Conservation (phyloP, 92 coral and sea anemone genomes). For the Porites rus region DNA sequence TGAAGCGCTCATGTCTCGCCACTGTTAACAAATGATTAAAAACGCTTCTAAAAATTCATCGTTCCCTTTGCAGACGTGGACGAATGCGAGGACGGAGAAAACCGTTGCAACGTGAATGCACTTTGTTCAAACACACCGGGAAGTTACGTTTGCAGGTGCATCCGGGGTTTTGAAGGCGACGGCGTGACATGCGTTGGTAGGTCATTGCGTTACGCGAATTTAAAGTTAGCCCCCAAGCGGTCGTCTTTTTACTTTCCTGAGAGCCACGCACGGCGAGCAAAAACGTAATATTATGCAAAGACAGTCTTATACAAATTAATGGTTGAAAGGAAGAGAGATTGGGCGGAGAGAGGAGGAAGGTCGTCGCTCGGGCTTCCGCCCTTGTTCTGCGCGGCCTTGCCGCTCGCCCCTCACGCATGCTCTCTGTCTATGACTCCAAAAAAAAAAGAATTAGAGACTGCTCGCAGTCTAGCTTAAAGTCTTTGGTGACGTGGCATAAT, state of each 20-base stretch:
- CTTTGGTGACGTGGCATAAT: too few relatives aligned
- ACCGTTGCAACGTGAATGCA: slow-evolving; percentile 58
- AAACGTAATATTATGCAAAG: too few relatives aligned
- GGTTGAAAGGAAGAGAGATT: too few relatives aligned
- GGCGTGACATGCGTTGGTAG: slow-evolving; percentile 67
- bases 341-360: too few relatives aligned
- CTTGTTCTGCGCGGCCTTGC: too few relatives aligned
- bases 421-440: too few relatives aligned
- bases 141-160: slow-evolving; percentile 67
- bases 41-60: background rate
- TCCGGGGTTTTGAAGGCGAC: slow-evolving; percentile 63
- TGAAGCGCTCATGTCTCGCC: too few relatives aligned
- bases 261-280: too few relatives aligned
- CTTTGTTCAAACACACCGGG: slow-evolving; percentile 68
- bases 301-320: too few relatives aligned
- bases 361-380: too few relatives aligned
- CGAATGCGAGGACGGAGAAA: slow-evolving; percentile 71
- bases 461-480: background rate
- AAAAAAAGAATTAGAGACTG: background rate
- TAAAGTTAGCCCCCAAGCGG: background rate
- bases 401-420: too few relatives aligned
- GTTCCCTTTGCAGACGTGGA: slow-evolving; percentile 55
- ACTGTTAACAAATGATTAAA: background rate
- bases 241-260: background rate
- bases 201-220: background rate